phyloP scores from a whole-genome alignment of 2,797 vertebrate genomes.

The Chanos chanos region DNA sequence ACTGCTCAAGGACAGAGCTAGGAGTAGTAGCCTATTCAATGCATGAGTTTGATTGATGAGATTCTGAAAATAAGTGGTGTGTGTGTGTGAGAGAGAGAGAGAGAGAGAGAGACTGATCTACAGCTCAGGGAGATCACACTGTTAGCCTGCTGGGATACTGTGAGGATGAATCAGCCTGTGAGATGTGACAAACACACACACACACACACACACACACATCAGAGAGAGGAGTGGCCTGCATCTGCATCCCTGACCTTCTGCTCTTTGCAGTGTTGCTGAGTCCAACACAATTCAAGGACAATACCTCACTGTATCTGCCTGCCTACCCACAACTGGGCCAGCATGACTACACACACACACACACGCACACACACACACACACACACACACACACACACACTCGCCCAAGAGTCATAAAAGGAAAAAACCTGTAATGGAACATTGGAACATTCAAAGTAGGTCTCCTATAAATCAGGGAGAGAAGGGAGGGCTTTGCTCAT shows the following conservation, averaged over 20 bases:
- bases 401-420: conserved; percentile 25
- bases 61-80: too few species aligned
- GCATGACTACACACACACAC: background rate
- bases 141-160: conserved; percentile 19
- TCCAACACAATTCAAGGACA: conserved; percentile 22
- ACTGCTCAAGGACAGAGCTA: too few species aligned
- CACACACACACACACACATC: background rate
- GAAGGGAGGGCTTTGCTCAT: background rate
- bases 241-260: conserved; percentile 4
- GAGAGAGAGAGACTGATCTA: background rate
- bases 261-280: background rate
- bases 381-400: conserved; percentile 19
- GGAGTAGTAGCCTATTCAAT: too few species aligned
- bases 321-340: conserved; percentile 22
- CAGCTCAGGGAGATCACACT: conserved; percentile 15
- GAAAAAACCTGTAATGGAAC: conserved; percentile 31
- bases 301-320: background rate
- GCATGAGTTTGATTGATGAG: too few species aligned
- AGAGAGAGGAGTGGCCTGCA: background rate
- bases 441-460: conserved; percentile 40
- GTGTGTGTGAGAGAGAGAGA: background rate
- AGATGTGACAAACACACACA: background rate
- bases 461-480: conserved; percentile 16
- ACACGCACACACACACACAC: conserved; percentile 1
- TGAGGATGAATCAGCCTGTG: conserved; percentile 1